Base-by-base conservation (phyloP, 37 sponge, comb jelly and placozoan genomes). In the Eunapius fragilis region DNA sequence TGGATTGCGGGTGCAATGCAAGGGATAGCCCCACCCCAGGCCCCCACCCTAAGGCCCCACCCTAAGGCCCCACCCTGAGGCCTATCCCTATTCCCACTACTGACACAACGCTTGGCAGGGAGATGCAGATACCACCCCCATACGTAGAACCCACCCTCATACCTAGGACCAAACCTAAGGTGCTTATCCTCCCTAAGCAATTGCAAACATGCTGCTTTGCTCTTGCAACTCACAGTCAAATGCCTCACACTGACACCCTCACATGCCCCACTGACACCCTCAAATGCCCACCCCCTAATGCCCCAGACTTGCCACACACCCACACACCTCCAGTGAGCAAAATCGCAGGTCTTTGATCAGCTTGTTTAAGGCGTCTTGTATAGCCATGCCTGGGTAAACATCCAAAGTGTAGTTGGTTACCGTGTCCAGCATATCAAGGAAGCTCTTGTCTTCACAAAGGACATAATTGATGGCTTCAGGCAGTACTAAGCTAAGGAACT, bases 391-490 rank as follows among this genome's bases (percentile, higher is more conserved):
- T 38, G 94, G 90, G 58, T 84, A 86, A 22, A 72, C 80, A 27
- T 83, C 47, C 37, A 89, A 72, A 2, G 79, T 87, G 82, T 89
- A 82, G 74, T 25, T 78, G 70, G 83, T 31, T 5, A 93, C 73
- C 25, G 32, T 68, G 58, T 93, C 88, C 41, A 93, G 22, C 90
- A 89, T 89, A 31, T 84, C 91, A 78, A 89, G 71, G 31, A 83
- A 85, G 32, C 86, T 74, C 67, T 82, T 78, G 25, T 95, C 92
- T 49, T 95, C 93, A 26, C 71, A 73, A 35, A 95, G 80, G 22
- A 95, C 41, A 48, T 69, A 68, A 73, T 92, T 80, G 32, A 92
- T 50, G 27, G 86, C 89, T 32, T 86, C 82, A 2, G 95, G 93
- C 2, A 91, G 72, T 0, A 92, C 76, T 19, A 81, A 75, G 9